Evolutionary conservation across 2,797 vertebrate genomes (phyloP).

Genomic region (Hypotaenidia philippensis): DNA sequence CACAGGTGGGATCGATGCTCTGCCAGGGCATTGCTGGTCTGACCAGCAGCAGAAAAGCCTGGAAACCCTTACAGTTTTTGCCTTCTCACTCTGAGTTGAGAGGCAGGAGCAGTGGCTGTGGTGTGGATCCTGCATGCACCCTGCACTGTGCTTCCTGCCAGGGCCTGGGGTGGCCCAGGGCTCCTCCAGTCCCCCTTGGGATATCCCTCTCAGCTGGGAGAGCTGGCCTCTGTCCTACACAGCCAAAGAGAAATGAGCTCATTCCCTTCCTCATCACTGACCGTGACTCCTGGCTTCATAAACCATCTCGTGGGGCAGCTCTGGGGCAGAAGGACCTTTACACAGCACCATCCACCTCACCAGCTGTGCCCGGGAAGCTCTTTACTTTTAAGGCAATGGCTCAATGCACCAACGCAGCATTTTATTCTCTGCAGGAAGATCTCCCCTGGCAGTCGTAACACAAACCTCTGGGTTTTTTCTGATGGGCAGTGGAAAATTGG

Average conservation of each 20-base stretch:
- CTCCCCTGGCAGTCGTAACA: not conserved
- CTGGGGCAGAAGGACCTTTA: not conserved
- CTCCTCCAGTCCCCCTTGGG: not conserved
- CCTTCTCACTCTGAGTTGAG: not conserved
- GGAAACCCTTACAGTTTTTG: not conserved
- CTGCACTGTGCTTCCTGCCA: not conserved
- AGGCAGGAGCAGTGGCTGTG: not conserved
- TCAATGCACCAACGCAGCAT: rapidly evolving
- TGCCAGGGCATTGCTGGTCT: not conserved
- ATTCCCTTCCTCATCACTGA: not conserved
- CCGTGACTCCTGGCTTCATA: not conserved
- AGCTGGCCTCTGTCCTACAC: not conserved
- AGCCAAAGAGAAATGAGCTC: not conserved
- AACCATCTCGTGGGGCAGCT: not conserved
- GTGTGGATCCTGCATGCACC: too few species aligned
- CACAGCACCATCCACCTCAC: not conserved
- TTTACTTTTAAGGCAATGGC: not conserved
- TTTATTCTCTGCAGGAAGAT: not conserved
- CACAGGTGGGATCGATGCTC: not conserved
- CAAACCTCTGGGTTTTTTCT: not conserved
- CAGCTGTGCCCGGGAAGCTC: not conserved
- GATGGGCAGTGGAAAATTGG: not conserved
- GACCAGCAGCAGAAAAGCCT: not conserved
- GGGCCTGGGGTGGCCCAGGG: not conserved
- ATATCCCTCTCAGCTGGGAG: not conserved